phyloP scores from a whole-genome alignment of 2,797 vertebrate genomes.

The Lagorchestes hirsutus region DNA sequence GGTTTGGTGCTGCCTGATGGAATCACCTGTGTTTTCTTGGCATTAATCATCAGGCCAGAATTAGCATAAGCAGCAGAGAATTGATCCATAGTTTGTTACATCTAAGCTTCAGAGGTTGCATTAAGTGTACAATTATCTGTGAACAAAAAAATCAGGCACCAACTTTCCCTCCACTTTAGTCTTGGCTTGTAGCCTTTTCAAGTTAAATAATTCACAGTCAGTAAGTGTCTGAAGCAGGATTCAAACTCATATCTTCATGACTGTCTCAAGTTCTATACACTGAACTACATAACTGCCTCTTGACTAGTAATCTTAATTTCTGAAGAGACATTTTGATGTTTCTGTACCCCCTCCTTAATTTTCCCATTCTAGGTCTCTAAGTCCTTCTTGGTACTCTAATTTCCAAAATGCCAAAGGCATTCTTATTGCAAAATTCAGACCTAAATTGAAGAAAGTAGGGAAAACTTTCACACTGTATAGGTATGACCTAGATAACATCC shows the following conservation, averaged over 20 bases:
- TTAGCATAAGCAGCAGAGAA: not conserved
- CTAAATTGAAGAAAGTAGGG: not conserved
- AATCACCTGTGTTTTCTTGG: not conserved
- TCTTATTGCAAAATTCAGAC: not conserved
- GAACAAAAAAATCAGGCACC: not conserved
- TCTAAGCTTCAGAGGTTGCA: not conserved
- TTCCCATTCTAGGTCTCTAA: not conserved
- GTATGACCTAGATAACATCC: too few species aligned
- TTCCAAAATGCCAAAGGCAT: not conserved
- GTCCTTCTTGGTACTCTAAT: not conserved
- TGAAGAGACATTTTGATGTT: not conserved
- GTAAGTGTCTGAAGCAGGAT: not conserved
- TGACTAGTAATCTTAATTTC: not conserved
- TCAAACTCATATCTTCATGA: not conserved
- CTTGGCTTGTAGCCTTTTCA: not conserved
- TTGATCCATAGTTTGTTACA: not conserved
- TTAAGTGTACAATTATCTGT: not conserved
- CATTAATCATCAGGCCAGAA: not conserved
- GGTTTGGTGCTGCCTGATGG: not conserved
- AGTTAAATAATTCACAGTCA: not conserved
- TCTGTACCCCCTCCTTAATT: not conserved
- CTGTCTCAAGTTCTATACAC: not conserved
- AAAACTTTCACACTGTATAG: not conserved
- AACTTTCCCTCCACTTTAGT: not conserved
- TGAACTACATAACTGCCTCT: not conserved